These are phyloP conservation scores for Apamea anceps DNA, from an alignment of 2,888 invertebrate genomes.

Conservation along the genomic window DNA sequence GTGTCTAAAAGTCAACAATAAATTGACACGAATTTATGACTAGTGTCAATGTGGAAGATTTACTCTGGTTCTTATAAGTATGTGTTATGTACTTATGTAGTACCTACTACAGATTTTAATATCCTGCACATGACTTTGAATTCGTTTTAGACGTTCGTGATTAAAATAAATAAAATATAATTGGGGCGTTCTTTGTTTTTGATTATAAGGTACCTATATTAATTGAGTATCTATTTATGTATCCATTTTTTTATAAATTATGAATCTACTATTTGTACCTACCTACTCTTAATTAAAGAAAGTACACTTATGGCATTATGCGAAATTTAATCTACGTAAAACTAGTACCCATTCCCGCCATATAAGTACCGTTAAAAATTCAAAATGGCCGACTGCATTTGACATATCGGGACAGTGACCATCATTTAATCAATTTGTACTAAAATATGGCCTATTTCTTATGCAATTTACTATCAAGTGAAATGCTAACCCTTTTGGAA, in stretches of 20 bases:
- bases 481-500: constrained; percentile 50
- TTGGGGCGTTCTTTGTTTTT: neutral
- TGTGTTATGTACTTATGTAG: no score
- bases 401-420: neutral
- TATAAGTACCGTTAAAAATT: neutral
- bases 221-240: no score
- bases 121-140: neutral
- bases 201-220: neutral
- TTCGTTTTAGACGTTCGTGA: constrained; percentile 2
- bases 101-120: neutral
- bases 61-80: constrained; percentile 5
- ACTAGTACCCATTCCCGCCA: no score
- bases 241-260: no score
- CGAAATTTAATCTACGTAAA: neutral
- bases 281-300: no score
- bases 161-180: neutral
- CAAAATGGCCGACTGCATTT: constrained; percentile 10
- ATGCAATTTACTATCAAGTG: constrained; percentile 7
- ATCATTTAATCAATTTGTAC: neutral
- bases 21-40: constrained; percentile 50
- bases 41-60: constrained; percentile 12
- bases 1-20: constrained; percentile 29
- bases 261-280: no score
- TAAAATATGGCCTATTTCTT: neutral
- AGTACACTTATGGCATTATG: neutral